Evolutionary conservation across 2,113 vertebrate genomes (phyloP).

Genomic region (Pholis gunnellus): DNA sequence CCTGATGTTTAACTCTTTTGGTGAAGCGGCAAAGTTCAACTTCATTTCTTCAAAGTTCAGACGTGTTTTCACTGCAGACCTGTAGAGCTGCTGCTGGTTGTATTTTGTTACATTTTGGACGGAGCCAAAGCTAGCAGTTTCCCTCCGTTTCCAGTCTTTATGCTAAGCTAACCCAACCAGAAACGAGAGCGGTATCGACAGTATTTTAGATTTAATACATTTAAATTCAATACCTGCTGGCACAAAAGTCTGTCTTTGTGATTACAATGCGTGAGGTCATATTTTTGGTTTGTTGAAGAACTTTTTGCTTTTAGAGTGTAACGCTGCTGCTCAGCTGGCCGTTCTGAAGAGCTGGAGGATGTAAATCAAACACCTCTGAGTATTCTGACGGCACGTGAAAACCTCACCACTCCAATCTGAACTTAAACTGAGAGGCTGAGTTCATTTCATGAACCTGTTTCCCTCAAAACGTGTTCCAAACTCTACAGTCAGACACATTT

Average conservation of each 20-base stretch:
- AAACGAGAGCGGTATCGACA: not conserved
- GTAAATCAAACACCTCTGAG: not conserved
- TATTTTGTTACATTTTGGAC: not conserved
- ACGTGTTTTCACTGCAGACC: too few species aligned
- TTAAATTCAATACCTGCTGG: not conserved
- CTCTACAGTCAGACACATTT: conserved; percentile 11
- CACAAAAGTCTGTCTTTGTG: not conserved
- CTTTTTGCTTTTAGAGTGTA: conserved; percentile 55
- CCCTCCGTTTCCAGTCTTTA: not conserved
- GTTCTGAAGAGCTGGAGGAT: conserved; percentile 45
- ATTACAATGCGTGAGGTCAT: too few species aligned
- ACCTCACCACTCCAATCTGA: conserved; percentile 10
- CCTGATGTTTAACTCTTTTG: too few species aligned
- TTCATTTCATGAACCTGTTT: not conserved
- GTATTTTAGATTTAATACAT: not conserved
- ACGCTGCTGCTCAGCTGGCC: conserved; percentile 28
- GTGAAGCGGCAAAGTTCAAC: too few species aligned
- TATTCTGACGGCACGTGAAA: not conserved
- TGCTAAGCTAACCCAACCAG: not conserved
- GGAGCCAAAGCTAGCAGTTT: not conserved
- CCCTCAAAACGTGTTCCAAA: conserved; percentile 5
- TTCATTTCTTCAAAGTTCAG: too few species aligned
- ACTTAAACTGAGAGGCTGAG: not conserved
- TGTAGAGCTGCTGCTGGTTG: not conserved
- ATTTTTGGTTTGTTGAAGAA: not conserved